Percentiles rank a stretch among this genome's conserved stretches.
These are phyloP conservation scores for Drosophila pectinifera DNA, from an alignment of 1,140 invertebrate genomes.

Conservation along the genomic window DNA sequence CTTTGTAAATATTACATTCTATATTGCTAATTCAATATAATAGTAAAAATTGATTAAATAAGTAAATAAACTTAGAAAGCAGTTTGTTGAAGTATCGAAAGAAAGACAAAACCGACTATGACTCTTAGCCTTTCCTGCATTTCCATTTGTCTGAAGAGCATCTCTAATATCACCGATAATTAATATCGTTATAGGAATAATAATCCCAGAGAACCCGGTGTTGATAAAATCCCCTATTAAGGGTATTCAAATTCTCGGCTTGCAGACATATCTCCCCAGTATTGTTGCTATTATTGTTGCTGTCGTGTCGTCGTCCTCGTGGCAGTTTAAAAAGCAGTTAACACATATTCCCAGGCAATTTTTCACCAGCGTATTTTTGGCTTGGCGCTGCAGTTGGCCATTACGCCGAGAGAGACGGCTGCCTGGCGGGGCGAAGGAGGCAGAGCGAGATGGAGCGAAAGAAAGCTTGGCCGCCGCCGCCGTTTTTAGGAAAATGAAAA, in stretches of 20 bases:
- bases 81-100: no score
- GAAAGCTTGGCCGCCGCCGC: slow-evolving; percentile 60
- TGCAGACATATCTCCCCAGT: background rate
- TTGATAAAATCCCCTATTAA: background rate
- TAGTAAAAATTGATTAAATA: no score
- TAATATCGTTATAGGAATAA: rapidly evolving
- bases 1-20: no score
- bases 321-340: slow-evolving; percentile 85
- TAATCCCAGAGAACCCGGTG: no score
- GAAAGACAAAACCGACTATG: no score
- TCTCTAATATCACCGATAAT: background rate
- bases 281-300: slow-evolving; percentile 31
- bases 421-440: background rate
- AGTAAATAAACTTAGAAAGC: background rate
- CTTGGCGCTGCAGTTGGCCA: slow-evolving; percentile 61
- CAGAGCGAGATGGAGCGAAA: background rate
- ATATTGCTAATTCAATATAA: no score
- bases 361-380: slow-evolving; percentile 82
- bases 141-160: no score
- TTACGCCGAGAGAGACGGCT: slow-evolving; percentile 26
- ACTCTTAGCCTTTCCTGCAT: background rate
- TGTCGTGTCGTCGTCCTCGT: slow-evolving; percentile 79
- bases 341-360: slow-evolving; percentile 84
- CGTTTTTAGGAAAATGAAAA: slow-evolving; percentile 82
- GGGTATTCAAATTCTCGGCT: slow-evolving; percentile 11